Conservation (phyloP, 2,113 vertebrate genomes). For the Protobothrops mucrosquamatus region DNA sequence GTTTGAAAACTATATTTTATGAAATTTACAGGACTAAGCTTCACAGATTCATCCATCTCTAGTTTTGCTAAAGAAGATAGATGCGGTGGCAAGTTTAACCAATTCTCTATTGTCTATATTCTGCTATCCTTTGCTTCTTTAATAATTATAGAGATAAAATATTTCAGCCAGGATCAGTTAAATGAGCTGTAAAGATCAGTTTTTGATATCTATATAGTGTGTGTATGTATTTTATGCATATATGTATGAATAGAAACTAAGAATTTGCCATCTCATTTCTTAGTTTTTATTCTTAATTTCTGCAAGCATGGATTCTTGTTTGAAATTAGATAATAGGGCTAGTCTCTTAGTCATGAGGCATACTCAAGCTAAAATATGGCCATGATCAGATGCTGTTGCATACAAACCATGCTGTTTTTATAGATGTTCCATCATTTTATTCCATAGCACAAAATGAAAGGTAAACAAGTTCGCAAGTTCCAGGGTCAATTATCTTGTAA, state of each 20-base stretch:
- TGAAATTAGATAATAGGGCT: conserved; percentile 12
- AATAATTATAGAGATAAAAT: conserved; percentile 3
- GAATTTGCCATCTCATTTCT: background rate
- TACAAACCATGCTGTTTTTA: conserved; percentile 25
- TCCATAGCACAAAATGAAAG: conserved; percentile 51
- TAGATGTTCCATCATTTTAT: conserved; percentile 36
- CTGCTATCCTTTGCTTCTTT: background rate
- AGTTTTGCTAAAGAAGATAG: background rate
- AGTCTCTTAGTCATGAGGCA: conserved; percentile 9
- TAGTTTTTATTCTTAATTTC: background rate
- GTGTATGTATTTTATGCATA: background rate
- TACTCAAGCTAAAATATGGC: background rate
- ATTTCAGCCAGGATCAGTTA: background rate
- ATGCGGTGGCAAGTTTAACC: background rate
- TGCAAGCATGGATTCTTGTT: background rate
- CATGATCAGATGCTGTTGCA: conserved; percentile 25
- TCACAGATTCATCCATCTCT: background rate
- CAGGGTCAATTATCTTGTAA: conserved; percentile 57
- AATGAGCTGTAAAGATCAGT: background rate
- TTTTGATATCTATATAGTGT: background rate
- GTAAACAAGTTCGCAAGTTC: conserved; percentile 51
- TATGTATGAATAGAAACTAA: background rate
- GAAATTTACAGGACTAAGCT: background rate
- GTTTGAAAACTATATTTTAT: background rate
- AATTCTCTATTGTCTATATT: background rate